Base-by-base conservation (phyloP, 2,113 vertebrate species). In the Gymnogyps californianus region DNA sequence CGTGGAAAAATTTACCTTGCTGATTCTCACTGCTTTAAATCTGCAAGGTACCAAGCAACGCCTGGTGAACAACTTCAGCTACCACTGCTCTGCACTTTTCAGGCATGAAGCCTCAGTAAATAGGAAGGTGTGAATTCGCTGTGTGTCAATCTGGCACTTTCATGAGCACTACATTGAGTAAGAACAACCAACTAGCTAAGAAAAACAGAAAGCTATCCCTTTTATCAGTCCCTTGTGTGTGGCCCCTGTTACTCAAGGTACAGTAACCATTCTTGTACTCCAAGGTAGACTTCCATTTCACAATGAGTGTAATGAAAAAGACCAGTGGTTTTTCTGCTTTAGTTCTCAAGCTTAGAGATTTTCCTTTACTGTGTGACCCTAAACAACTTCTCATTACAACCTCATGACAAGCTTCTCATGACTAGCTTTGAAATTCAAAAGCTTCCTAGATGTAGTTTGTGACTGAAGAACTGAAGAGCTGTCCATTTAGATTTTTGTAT, bases 21-120 rank as follows among this genome's bases (percentile, higher is more conserved):
- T 52, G 5, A 44, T 81, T 40, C 19, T 79, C 57, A 46, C 21
- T 59, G 14, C 22, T 81, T 81, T 84, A 59, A 74, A 81, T 44
- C 25, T 34, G 25, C 40, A 78, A 74, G 26, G 9, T 51, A 34
- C 3, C 16, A 36, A n/a, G 2, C 4, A 83, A 29, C 25, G 24
- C 16, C 20, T 62, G 14, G 25, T 74, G 19, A 90, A 38, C 20
- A 46, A 55, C 25, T 67, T 81, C 29, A 90, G 38, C 3, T 51
- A 5, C 8, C 31, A 31, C 16, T 6, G 0, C 40, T 78, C 42
- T 2, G 0, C 8, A 13, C 2, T 70, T 72, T 78, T 49, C 25
- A 82, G 47, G 51, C 36, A 20, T 51, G 31, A 9, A 89, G 20
- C 14, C 16, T 61, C 25, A 78, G 32, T 42, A 72, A 82, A 65